phyloP scores from a whole-genome alignment of 2,797 vertebrate species.

The Adelosebastes latens region DNA sequence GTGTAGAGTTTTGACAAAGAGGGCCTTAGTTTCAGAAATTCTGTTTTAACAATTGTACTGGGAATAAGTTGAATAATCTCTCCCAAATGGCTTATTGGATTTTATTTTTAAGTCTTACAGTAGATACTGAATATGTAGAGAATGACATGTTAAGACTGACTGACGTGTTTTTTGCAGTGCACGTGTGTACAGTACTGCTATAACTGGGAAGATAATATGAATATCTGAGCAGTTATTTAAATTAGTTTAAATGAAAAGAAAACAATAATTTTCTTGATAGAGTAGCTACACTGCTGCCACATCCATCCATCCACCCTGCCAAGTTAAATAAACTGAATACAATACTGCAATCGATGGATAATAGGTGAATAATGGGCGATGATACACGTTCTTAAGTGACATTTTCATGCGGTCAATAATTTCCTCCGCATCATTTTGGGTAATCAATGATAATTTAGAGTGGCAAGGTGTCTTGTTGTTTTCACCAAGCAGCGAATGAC shows the following conservation, averaged over 20 bases:
- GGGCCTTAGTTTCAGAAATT: too few species aligned
- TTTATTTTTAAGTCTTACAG: background rate
- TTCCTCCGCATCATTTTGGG: conserved; percentile 39
- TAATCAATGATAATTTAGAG: conserved; percentile 57
- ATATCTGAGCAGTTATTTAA: background rate
- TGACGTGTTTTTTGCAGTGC: background rate
- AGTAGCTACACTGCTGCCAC: background rate
- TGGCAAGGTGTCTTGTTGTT: conserved; percentile 52
- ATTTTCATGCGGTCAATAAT: conserved; percentile 56
- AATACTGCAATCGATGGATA: conserved; percentile 41
- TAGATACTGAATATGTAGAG: background rate
- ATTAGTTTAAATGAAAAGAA: conserved; percentile 38
- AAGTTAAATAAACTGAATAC: conserved; percentile 42
- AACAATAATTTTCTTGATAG: background rate
- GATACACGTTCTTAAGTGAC: conserved; percentile 36
- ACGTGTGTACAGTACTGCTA: background rate
- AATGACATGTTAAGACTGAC: too few species aligned
- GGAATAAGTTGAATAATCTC: background rate
- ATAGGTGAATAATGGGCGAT: conserved; percentile 45
- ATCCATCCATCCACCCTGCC: background rate
- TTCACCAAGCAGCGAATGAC: conserved; percentile 31
- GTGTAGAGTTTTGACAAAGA: too few species aligned
- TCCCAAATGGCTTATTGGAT: background rate
- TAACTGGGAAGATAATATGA: background rate
- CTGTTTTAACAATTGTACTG: rapidly evolving